A percentile compares a stretch with the other conserved stretches of the same genome.
Conservation (phyloP, 2,797 vertebrate species). For the Trichosurus vulpecula region DNA sequence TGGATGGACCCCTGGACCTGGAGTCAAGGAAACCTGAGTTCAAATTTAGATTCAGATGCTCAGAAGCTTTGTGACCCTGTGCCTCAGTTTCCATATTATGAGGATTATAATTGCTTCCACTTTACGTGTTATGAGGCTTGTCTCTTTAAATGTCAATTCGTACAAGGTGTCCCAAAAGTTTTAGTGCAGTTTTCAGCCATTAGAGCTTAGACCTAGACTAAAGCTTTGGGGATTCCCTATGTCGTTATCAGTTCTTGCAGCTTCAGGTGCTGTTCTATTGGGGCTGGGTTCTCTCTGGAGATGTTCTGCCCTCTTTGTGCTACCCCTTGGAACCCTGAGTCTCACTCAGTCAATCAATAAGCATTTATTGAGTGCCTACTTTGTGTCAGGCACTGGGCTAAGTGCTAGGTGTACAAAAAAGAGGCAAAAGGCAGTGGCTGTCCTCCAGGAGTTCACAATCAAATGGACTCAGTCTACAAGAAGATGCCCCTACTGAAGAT, state of each 20-base stretch:
- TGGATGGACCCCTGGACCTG: no score
- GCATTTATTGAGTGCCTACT: neutral
- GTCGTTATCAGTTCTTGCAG: neutral
- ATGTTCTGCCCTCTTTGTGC: neutral
- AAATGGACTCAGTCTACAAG: neutral
- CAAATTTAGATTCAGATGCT: neutral
- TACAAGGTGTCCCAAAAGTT: neutral
- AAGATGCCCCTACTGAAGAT: neutral
- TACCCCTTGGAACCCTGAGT: neutral
- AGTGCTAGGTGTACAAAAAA: no score
- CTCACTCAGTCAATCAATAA: neutral
- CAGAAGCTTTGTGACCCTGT: neutral
- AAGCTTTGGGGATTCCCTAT: neutral
- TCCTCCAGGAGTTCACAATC: neutral
- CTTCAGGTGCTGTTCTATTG: rapidly evolving
- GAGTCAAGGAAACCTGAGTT: neutral
- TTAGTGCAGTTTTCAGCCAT: neutral
- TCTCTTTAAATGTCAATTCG: neutral
- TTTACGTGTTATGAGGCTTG: neutral
- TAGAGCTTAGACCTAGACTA: neutral
- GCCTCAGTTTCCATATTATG: neutral
- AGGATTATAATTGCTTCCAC: neutral
- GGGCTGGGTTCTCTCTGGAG: neutral
- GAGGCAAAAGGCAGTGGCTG: neutral
- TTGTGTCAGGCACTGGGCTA: neutral